phyloP scores from a whole-genome alignment of 2,113 vertebrate genomes.

The Phylloscopus trochilus region DNA sequence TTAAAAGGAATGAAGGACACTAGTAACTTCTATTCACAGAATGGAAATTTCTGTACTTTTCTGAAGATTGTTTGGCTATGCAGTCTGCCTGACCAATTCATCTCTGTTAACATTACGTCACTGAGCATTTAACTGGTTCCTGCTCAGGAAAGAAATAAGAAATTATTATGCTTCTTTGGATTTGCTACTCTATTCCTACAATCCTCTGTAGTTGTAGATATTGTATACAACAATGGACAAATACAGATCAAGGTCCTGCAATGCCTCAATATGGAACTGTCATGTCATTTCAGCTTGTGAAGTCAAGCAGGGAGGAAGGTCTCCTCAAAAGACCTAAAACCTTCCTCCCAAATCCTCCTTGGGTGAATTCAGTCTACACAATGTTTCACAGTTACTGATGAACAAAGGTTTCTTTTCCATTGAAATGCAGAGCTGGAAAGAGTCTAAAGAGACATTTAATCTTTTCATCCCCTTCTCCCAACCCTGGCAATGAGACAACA shows the following conservation, averaged over 20 bases:
- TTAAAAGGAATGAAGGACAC: not conserved
- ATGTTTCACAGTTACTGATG: not conserved
- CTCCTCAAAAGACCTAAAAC: not conserved
- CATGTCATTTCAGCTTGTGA: not conserved
- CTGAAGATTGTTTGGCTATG: not conserved
- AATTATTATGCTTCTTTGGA: not conserved
- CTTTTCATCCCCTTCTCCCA: conserved; percentile 6
- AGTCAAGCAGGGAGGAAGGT: not conserved
- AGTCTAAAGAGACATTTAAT: not conserved
- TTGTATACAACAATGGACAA: not conserved
- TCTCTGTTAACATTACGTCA: not conserved
- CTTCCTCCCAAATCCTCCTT: not conserved
- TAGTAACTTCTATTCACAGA: not conserved
- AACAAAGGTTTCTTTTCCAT: not conserved
- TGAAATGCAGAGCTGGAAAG: not conserved
- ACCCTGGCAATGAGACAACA: not conserved
- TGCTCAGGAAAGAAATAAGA: not conserved
- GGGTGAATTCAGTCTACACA: not conserved
- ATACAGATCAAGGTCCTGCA: not conserved
- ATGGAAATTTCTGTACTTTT: not conserved
- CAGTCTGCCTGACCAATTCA: not conserved
- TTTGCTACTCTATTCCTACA: not conserved
- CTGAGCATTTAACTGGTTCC: not conserved
- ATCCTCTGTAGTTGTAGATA: not conserved
- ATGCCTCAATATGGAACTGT: not conserved